Percentiles rank a stretch among this genome's conserved stretches.
Conservation (phyloP, 2,113 vertebrate genomes). For the Oriolus oriolus region DNA sequence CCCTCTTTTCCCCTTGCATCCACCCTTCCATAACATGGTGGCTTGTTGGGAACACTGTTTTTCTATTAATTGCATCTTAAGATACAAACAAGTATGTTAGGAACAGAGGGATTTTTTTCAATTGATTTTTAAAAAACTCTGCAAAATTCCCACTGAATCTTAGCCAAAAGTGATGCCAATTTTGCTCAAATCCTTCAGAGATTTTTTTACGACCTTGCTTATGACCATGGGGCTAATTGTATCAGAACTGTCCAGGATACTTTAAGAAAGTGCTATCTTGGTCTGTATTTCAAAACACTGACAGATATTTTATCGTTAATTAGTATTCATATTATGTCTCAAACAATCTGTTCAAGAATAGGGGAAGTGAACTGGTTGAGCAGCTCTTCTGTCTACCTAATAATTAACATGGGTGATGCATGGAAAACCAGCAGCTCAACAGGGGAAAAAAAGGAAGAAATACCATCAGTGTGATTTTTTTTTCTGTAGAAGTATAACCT, state of each 20-base stretch:
- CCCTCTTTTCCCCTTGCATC: neutral
- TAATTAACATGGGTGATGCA: conserved; percentile 66
- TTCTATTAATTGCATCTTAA: conserved; percentile 21
- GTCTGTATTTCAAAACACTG: conserved; percentile 75
- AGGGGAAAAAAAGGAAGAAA: neutral
- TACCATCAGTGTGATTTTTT: neutral
- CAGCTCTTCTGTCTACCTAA: conserved; percentile 73
- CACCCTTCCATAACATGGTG: neutral
- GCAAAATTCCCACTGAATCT: conserved; percentile 48
- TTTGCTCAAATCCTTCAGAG: conserved; percentile 46
- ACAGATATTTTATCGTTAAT: conserved; percentile 79
- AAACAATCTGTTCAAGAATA: conserved; percentile 82
- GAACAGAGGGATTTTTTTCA: conserved; percentile 9
- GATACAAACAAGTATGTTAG: conserved; percentile 27
- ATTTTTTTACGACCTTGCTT: conserved; percentile 56
- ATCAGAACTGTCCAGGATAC: conserved; percentile 57
- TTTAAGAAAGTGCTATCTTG: conserved; percentile 71
- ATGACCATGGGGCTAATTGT: conserved; percentile 62
- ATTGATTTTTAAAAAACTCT: neutral
- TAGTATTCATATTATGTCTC: conserved; percentile 85
- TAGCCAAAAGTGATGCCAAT: conserved; percentile 64
- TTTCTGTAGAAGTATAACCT: conserved; percentile 30
- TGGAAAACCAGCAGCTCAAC: conserved; percentile 50
- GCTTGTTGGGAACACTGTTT: neutral
- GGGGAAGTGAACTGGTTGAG: conserved; percentile 74